phyloP scores from a whole-genome alignment of 2,113 vertebrate genomes.

The Apteryx owenii region DNA sequence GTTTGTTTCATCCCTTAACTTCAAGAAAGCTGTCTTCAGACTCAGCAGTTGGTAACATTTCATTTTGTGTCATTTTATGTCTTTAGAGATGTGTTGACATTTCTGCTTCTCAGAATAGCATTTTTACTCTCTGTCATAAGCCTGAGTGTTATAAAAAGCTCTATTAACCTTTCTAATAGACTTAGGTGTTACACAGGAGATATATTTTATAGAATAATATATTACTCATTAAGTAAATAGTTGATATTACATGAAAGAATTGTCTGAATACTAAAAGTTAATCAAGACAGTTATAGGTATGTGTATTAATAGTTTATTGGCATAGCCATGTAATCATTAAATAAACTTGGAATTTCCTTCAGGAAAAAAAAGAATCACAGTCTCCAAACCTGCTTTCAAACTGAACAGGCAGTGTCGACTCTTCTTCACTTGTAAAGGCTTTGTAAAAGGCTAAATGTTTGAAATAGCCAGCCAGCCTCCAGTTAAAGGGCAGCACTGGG shows the following conservation, averaged over 20 bases:
- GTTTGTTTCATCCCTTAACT: constrained; percentile 40
- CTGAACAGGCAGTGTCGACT: background rate
- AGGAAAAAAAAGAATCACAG: background rate
- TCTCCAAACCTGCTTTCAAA: background rate
- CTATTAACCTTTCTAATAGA: constrained; percentile 73
- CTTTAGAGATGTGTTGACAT: constrained; percentile 77
- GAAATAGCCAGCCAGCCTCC: background rate
- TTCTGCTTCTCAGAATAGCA: constrained; percentile 69
- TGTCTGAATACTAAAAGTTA: constrained; percentile 35
- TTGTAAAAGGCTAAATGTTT: background rate
- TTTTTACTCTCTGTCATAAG: constrained; percentile 61
- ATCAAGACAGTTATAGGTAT: constrained; percentile 20
- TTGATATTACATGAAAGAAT: constrained; percentile 18
- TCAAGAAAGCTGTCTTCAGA: constrained; percentile 30
- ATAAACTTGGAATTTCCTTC: constrained; percentile 5
- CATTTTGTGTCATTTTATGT: constrained; percentile 74
- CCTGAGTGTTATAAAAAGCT: constrained; percentile 62
- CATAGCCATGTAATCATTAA: constrained; percentile 3
- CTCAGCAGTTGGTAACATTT: constrained; percentile 78
- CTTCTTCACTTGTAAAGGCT: fast-evolving
- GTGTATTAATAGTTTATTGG: constrained; percentile 20
- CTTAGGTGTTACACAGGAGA: constrained; percentile 55
- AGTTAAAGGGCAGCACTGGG: background rate
- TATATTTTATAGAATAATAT: constrained; percentile 32
- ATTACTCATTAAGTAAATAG: constrained; percentile 60